These are phyloP conservation scores for Schrankia costaestrigalis DNA, from an alignment of 2,888 invertebrate species.

Conservation along the genomic window DNA sequence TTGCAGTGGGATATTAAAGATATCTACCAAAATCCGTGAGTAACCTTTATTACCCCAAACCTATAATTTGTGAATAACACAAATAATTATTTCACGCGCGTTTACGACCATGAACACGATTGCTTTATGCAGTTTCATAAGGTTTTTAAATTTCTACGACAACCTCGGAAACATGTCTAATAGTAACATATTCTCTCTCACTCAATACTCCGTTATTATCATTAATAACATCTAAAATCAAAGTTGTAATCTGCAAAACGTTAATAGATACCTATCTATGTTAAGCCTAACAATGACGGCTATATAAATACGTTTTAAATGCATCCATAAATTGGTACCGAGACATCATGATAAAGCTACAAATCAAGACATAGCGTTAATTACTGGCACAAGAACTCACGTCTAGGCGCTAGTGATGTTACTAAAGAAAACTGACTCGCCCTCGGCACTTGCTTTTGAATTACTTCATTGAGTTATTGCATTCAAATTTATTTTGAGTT, in stretches of 20 bases:
- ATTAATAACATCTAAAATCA: not conserved
- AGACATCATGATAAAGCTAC: constrained; percentile 60
- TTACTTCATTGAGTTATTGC: too few species aligned
- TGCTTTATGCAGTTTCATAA: too few species aligned
- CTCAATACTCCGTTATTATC: not conserved
- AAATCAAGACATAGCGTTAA: constrained; percentile 63
- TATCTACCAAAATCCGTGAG: too few species aligned
- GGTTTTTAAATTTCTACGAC: too few species aligned
- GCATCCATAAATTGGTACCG: constrained; percentile 52
- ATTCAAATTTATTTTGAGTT: too few species aligned
- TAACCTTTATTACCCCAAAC: too few species aligned
- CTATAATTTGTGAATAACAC: too few species aligned
- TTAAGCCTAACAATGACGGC: constrained; percentile 32
- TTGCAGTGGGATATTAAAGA: too few species aligned
- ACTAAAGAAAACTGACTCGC: constrained; percentile 10
- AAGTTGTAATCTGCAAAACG: constrained; percentile 12
- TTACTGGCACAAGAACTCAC: constrained; percentile 42
- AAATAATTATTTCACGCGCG: too few species aligned
- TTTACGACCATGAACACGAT: too few species aligned
- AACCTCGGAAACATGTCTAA: too few species aligned
- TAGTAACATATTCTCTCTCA: too few species aligned
- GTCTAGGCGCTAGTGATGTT: constrained; percentile 24
- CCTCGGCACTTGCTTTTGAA: not conserved
- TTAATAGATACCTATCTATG: constrained; percentile 23
- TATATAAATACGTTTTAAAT: constrained; percentile 40